Conservation (phyloP, 2,888 invertebrate species). For the Phengaris arion region DNA sequence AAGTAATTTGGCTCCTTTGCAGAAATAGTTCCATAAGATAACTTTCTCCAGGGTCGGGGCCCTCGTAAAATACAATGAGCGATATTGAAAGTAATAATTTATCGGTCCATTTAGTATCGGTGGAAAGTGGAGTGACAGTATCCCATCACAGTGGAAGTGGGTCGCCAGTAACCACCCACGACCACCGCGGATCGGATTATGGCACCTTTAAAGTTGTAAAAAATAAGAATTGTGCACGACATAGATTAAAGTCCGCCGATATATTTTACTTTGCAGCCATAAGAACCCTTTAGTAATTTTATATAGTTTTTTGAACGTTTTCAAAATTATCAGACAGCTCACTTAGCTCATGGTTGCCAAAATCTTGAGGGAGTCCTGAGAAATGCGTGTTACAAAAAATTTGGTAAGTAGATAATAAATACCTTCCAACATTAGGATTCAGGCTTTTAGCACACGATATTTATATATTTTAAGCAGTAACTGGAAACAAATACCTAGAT, state of each 20-base stretch:
- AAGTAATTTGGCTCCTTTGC: not conserved
- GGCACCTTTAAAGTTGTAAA: not conserved
- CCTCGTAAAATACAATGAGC: constrained; percentile 16
- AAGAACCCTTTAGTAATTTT: no score
- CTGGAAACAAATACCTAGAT: no score
- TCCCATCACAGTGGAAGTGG: not conserved
- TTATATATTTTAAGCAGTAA: no score
- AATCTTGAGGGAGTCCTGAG: not conserved
- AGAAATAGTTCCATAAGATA: not conserved
- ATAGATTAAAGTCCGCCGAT: no score
- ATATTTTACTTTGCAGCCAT: no score
- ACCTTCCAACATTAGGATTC: no score
- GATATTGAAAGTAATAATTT: constrained; percentile 22
- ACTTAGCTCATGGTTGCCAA: not conserved
- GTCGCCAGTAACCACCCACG: not conserved
- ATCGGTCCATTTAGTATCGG: constrained; percentile 20
- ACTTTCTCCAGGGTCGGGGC: constrained; percentile 11
- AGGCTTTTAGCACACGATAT: no score
- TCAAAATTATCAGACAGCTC: not conserved
- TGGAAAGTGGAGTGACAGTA: constrained; percentile 19
- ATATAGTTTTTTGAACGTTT: no score
- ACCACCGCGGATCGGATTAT: not conserved
- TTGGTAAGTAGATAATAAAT: no score
- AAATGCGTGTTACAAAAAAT: not conserved
- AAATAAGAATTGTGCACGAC: not conserved